phyloP scores from a whole-genome alignment of 2,113 vertebrate species.

The Grammomys surdaster region DNA sequence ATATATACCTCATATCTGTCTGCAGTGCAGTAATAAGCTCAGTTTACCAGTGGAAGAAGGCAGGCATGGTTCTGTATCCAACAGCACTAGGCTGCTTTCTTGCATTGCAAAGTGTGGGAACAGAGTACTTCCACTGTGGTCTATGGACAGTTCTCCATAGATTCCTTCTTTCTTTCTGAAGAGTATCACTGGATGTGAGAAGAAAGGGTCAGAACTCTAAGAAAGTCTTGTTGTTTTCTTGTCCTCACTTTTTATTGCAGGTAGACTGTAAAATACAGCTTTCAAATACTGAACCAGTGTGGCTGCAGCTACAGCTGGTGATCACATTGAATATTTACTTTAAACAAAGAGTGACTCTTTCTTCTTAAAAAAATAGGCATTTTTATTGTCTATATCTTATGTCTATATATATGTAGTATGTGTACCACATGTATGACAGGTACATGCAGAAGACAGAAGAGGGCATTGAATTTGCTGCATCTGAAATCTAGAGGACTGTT shows the following conservation, averaged over 20 bases:
- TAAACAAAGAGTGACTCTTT: neutral
- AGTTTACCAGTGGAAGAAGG: neutral
- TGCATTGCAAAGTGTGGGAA: neutral
- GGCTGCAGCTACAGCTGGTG: neutral
- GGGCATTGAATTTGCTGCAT: neutral
- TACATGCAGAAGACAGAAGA: neutral
- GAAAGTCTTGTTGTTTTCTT: neutral
- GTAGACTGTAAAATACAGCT: neutral
- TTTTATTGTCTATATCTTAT: neutral
- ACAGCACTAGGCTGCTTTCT: neutral
- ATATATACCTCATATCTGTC: neutral
- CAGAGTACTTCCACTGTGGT: neutral
- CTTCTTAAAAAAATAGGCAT: neutral
- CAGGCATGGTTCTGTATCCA: neutral
- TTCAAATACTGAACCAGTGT: neutral
- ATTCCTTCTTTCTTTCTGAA: neutral
- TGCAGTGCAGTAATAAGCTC: neutral
- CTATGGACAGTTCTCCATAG: neutral
- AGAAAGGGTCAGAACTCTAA: neutral
- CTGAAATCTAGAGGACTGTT: neutral
- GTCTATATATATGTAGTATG: neutral
- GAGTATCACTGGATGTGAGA: neutral
- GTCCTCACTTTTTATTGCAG: neutral
- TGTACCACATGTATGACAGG: neutral
- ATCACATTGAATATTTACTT: constrained; percentile 21